Conservation (phyloP, 1,140 invertebrate genomes). For the Drosophila navojoa region DNA sequence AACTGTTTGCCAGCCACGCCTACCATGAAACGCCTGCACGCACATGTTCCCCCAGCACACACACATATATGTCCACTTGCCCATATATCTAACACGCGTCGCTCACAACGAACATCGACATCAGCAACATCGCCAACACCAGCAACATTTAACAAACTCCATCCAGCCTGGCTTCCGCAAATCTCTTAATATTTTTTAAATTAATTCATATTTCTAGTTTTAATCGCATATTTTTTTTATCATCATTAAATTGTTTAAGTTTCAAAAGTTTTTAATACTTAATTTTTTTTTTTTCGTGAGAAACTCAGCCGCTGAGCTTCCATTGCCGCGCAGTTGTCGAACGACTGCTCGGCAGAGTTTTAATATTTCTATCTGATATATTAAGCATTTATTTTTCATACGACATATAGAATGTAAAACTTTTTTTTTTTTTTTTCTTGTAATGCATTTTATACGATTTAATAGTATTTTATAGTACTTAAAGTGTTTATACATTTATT, state of each 20-base stretch:
- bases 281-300: background rate
- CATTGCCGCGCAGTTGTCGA: constrained; percentile 61
- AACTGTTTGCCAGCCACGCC: constrained; percentile 57
- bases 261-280: constrained; percentile 31
- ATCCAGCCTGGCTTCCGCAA: constrained; percentile 40
- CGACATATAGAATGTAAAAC: constrained; percentile 18
- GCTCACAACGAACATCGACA: constrained; percentile 39
- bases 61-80: constrained; percentile 55
- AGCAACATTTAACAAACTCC: constrained; percentile 26
- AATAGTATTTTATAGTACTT: constrained; percentile 17
- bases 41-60: constrained; percentile 45
- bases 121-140: constrained; percentile 2
- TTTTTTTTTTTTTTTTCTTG: constrained; percentile 31
- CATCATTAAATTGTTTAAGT: constrained; percentile 2
- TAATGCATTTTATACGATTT: constrained; percentile 33
- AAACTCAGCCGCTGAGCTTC: constrained; percentile 75
- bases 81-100: constrained; percentile 43
- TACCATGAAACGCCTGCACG: constrained; percentile 14
- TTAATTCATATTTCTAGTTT: constrained; percentile 11
- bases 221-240: constrained; percentile 15
- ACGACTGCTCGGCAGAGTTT: constrained; percentile 53
- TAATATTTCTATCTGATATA: constrained; percentile 40
- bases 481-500: constrained; percentile 42
- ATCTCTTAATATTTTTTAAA: background rate
- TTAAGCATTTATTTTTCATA: constrained; percentile 43